Evolutionary conservation across 2,797 vertebrate genomes (phyloP), one percentile per base, ranked within the genome.

Genomic region (Odontamblyopus rebecca): DNA sequence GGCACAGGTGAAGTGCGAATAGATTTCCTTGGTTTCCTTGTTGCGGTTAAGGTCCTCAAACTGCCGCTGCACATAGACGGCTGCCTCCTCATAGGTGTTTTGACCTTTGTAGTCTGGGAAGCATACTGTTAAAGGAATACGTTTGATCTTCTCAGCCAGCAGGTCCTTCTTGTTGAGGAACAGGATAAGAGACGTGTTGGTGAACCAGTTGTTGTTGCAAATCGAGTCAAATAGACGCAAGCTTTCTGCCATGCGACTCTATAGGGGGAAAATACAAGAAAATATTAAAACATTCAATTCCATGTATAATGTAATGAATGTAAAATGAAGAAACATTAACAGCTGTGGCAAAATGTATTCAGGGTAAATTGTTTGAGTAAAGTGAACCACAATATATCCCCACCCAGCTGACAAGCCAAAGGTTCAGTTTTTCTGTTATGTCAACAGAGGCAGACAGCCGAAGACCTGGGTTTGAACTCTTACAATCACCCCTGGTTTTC

Each of bases 151-250:
- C 93, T 99, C 98, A 0, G 98, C 97, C 93, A 99, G 93, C 89
- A 99, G 95, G 94, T 99, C 98, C 92, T 99, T 99, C 95, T 99
- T 99, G 93, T 99, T 99, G 88, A 99, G 96, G 93, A 99, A 99
- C 87, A 99, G 97, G 89, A 99, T 99, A 88, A 99, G 94, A 0
- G 94, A 95, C 13, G 94, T 95, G 89, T 95, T 94, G 89, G 94
- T 94, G 90, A 95, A 95, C 94, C 94, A 95, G 91, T 95, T 95
- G 93, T 95, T 95, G 92, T 95, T 95, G 90, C 94, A 95, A 83
- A 95, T 95, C 79, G 94, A 95, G 87, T 95, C 94, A 0, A 95
- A 94, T 68, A 95, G 91, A 72, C 94, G 94, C 82, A 95, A 88
- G 74, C 94, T 94, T 82, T 95, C 94, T 0, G 94, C 94, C 91